Base-by-base conservation (phyloP, 2,113 vertebrate genomes). In the Passerina amoena region DNA sequence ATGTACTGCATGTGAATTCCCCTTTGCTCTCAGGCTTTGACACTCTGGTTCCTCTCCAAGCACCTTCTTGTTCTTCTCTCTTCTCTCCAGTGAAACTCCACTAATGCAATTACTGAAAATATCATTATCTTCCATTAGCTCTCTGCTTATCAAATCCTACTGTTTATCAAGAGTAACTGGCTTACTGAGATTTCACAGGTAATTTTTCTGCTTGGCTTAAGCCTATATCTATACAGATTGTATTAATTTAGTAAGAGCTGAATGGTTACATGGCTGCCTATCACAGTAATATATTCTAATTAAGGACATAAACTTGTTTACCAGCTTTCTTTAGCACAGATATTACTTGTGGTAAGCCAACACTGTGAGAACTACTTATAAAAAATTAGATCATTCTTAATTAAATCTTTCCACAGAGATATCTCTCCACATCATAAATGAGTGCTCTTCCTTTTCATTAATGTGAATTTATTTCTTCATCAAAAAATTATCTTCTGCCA, bases 401-500 rank as follows among this genome's bases (percentile, higher is more conserved):
- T 87, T 90, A 63, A 87, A 73, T 79, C 45, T 40, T 56, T 92
- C 85, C 76, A 66, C 42, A 70, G 88, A 90, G 80, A 92, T 45
- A 90, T 13, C 17, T 94, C 68, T 72, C 38, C 56, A 61, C 73
- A 56, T 61, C 47, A 50, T 44, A 93, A 90, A 76, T 63, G 19
- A 90, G 79, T 51, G 51, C 27, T 88, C 70, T 73, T 83, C 80
- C 63, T 91, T 95, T 96, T 88, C 40, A 77, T 88, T 86, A 63
- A 77, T 37, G 42, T 65, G 27, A 82, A 80, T 70, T 82, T 69
- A 77, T 86, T 96, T 94, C 53, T 92, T 63, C 59, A 77, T 86
- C 23, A 90, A 93, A 80, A 93, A 90, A 80, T 83, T 86, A 88
- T 65, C 45, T 85, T 92, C 66, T 96, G 50, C 79, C 68, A 82